Evolutionary conservation across 2,797 vertebrate genomes (phyloP), one percentile per base, ranked within the genome.

Genomic region (Etheostoma nigrum): DNA sequence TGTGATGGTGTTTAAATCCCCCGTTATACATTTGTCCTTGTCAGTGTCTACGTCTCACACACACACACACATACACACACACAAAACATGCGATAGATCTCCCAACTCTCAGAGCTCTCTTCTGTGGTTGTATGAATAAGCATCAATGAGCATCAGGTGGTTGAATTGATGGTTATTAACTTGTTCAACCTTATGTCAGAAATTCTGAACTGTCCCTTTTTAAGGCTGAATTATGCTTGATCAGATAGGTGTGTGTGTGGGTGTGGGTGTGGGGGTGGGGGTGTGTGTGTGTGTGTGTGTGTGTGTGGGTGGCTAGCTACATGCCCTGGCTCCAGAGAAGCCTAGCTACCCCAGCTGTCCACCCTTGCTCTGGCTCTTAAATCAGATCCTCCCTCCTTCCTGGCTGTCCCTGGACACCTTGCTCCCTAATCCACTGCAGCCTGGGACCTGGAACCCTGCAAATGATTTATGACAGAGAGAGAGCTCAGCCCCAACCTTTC

Each of bases 401-500:
- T 86, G 77, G 79, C 74, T 83, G 72, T 90, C 83, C 89, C 86
- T 87, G 84, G 86, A 90, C 77, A 85, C 79, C 76, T 83, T 74
- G 76, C 83, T 86, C 83, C 78, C 70, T 73, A 83, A 76, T 81
- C 68, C 79, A 80, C 71, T 64, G 73, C 79, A 78, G 76, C 76
- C 79, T 72, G 76, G 80, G 81, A 81, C 73, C 85, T 78, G 86
- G 65, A 86, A 69, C 85, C 88, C 67, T 65, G 72, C 67, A 78
- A 72, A 78, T 90, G 83, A 93, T 91, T 93, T 90, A 92, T 94
- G 88, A 85, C 78, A 58, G 23, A 75, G 63, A 80, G 40, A 66
- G 55, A 65, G 67, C 25, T 81, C 78, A 60, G 69, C 62, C 54
- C 58, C 65, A 83, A 60, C 81, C 81, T 86, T 76, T 80, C 67